Evolutionary conservation across 2,797 vertebrate species (phyloP), one percentile per base, ranked within the genome.

Genomic region (Diplodus sargus): DNA sequence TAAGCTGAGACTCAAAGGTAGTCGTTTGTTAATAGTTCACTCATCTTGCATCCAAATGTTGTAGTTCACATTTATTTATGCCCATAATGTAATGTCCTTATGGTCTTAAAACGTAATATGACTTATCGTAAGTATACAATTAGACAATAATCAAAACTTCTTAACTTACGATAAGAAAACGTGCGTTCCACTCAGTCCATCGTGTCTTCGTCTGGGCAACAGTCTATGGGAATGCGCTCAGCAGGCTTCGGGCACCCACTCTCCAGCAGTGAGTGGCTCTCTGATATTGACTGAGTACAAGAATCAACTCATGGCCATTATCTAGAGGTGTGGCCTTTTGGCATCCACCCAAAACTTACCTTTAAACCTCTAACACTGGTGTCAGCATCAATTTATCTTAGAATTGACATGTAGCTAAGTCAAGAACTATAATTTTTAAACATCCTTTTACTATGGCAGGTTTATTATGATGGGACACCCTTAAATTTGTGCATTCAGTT

Each of bases 281-380:
- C 25, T 58, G 42, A 53, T 48, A 82, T 49, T 81, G 77, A 70
- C 68, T 62, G 23, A 10, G 25, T 62, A 16, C 34, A 67, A 58
- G 45, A 79, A 54, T 52, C 51, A 67, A 34, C 56, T 74, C 54
- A 51, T 86, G 76, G 62, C 49, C 68, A 72, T 77, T 53, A 72
- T 82, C 69, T 70, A 51, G 71, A 85, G 91, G 92, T 71, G 90
- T 82, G 91, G 82, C 67, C 66, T 20, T 70, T 18, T 76, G 77
- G 82, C 59, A 60, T 63, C 78, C 53, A 64, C 67, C 73, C 83
- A 71, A 30, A 69, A 30, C 30, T 51, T 11, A 17, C 20, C 18
- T 39, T 67, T 59, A 64, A 81, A 77, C n/a, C 51, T 66, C 23
- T 22, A 34, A 14, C 52, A 39, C 45, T 57, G 30, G 28, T 15